These are phyloP conservation scores for Andrena trimmerana DNA, from an alignment of 2,888 invertebrate genomes.

Conservation along the genomic window DNA sequence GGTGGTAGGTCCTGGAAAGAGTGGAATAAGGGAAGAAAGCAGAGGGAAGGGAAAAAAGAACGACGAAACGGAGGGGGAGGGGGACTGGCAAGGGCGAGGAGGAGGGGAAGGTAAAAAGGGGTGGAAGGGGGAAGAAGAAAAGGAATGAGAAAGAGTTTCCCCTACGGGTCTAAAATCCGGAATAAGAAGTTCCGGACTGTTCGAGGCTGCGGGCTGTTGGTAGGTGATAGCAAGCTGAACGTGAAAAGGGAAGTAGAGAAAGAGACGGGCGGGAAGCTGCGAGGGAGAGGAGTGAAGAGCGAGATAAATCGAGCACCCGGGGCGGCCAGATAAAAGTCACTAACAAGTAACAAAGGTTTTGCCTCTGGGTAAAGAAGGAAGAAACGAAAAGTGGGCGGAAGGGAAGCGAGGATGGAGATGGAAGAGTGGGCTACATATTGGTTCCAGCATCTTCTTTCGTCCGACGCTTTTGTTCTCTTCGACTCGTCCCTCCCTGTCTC, in stretches of 20 bases:
- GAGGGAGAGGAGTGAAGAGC: constrained; percentile 51
- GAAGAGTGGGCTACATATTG: constrained; percentile 77
- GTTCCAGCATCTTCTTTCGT: constrained; percentile 75
- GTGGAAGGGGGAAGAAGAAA: constrained; percentile 27
- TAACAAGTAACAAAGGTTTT: constrained; percentile 81
- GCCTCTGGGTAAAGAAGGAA: constrained; percentile 63
- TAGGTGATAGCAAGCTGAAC: constrained; percentile 73
- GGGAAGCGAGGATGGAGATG: constrained; percentile 54
- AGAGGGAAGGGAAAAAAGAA: constrained; percentile 10
- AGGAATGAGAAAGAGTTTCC: constrained; percentile 57
- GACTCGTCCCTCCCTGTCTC: constrained; percentile 39
- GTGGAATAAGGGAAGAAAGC: constrained; percentile 14
- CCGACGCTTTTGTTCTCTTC: constrained; percentile 68
- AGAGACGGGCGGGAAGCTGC: constrained; percentile 30
- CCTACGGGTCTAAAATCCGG: constrained; percentile 72
- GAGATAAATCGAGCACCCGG: constrained; percentile 79
- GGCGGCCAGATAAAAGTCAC: constrained; percentile 81
- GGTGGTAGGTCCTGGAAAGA: constrained; percentile 46
- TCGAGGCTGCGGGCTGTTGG: constrained; percentile 79
- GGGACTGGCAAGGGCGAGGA: background rate
- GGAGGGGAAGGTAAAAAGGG: constrained; percentile 12
- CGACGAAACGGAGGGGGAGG: too few relatives aligned
- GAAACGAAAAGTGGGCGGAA: constrained; percentile 57
- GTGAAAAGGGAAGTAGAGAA: constrained; percentile 39
- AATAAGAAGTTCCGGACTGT: constrained; percentile 76